Base-by-base conservation (phyloP, 2,797 vertebrate species). In the Gymnothorax reevesii region DNA sequence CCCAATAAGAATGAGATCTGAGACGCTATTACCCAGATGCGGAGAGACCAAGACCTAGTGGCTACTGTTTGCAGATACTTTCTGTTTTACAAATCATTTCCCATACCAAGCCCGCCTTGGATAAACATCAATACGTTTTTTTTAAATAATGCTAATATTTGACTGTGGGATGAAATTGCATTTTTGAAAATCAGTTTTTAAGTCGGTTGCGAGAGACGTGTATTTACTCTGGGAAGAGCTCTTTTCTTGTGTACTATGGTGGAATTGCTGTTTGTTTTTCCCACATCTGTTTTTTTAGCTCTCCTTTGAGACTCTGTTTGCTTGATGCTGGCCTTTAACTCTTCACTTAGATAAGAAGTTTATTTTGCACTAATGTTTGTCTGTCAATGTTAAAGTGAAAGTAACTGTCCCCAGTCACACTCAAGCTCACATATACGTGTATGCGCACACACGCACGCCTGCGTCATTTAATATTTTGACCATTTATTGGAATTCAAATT, bases 241-340 rank as follows among this genome's bases (percentile, higher is more conserved):
- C 96, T 94, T 95, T 96, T 97, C 96, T 96, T 94, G 93, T 96
- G 97, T 98, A 97, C 97, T 94, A 95, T 95, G 95, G 95, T 94
- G 93, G 96, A 94, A 93, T 93, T 94, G 96, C 95, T 99, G 98
- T 99, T 99, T 99, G 97, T 99, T 99, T 99, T 99, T 99, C 98
- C 98, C 98, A 99, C 98, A 99, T 98, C 96, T 97, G 96, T 97
- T 96, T 97, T 91, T 94, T 93, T 91, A 88, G 93, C 92, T 93
- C 88, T 94, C 95, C 94, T 96, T 96, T 95, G 94, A 96, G 93
- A 90, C 90, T 91, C 87, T 95, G 94, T 96, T 96, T 96, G 96
- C 95, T 94, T 90, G 94, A 96, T 96, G 95, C 93, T 87, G 89
- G 89, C 91, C 95, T 94, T 92, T 92, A 90, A 84, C 86, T 90